Percentiles rank a stretch among this genome's conserved stretches.
Conservation (phyloP, 2,888 invertebrate species). For the Stenichneumon culpator region DNA sequence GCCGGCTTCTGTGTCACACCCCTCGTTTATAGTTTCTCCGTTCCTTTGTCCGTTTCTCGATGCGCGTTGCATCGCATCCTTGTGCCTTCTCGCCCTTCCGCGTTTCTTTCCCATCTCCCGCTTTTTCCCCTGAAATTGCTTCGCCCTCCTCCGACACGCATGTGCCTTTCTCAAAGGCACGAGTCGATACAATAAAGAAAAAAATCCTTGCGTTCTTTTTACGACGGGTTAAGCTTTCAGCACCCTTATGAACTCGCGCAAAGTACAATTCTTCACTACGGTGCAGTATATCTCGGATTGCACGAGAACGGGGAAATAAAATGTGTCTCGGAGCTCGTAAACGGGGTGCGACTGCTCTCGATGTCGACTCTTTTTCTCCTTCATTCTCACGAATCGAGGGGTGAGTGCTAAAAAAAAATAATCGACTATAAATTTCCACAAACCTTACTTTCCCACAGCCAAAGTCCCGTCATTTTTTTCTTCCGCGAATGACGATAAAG, state of each 20-base stretch:
- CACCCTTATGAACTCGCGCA: slow-evolving; percentile 44
- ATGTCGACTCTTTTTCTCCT: slow-evolving; percentile 45
- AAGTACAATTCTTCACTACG: slow-evolving; percentile 22
- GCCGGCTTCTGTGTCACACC: slow-evolving; percentile 10
- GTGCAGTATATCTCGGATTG: slow-evolving; percentile 36
- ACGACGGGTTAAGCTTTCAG: slow-evolving; percentile 49
- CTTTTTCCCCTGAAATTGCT: slow-evolving; percentile 32
- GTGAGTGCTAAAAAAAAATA: slow-evolving; percentile 12
- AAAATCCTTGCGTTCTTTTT: slow-evolving; percentile 34
- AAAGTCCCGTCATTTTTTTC: neutral
- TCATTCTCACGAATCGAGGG: slow-evolving; percentile 11
- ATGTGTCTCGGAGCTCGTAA: slow-evolving; percentile 53
- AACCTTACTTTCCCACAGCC: neutral
- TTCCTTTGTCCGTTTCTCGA: slow-evolving; percentile 31
- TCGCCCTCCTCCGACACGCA: slow-evolving; percentile 13
- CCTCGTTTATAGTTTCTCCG: slow-evolving; percentile 2
- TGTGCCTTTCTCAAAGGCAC: slow-evolving; percentile 34
- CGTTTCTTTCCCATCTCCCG: slow-evolving; percentile 15
- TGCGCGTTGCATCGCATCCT: slow-evolving; percentile 23
- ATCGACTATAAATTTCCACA: slow-evolving; percentile 2
- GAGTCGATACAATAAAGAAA: slow-evolving; percentile 37
- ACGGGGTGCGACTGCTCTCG: slow-evolving; percentile 42
- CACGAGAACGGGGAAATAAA: slow-evolving; percentile 46
- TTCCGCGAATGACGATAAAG: neutral
- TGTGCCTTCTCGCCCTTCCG: neutral